These are phyloP conservation scores for Phaethornis superciliosus DNA, from an alignment of 2,113 vertebrate genomes.

Conservation along the genomic window DNA sequence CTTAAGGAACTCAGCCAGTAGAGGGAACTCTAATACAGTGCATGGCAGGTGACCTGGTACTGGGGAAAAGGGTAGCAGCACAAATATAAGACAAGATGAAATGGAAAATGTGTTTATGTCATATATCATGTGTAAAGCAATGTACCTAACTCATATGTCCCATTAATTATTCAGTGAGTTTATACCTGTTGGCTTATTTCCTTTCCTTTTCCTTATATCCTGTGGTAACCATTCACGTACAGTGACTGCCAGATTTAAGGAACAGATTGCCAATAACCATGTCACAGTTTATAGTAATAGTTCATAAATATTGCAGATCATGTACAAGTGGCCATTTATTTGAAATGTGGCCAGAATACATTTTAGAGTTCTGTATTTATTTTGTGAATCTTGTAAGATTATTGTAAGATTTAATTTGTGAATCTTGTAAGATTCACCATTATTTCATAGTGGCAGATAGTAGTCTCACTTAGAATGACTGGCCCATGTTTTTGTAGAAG, in stretches of 20 bases:
- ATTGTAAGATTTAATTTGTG: background rate
- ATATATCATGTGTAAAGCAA: background rate
- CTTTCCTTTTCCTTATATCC: background rate
- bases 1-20: slow-evolving; percentile 54
- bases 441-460: background rate
- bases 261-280: background rate
- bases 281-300: background rate
- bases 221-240: background rate
- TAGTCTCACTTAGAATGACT: background rate
- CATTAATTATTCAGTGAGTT: background rate
- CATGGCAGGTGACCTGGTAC: background rate
- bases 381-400: background rate
- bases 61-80: background rate
- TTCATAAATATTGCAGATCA: background rate
- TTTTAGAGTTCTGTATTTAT: background rate
- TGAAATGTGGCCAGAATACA: background rate
- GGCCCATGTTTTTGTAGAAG: background rate
- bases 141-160: background rate
- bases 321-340: background rate
- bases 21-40: slow-evolving; percentile 64
- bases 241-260: background rate
- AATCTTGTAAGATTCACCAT: background rate
- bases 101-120: background rate
- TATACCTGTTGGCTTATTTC: background rate
- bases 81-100: background rate